Evolutionary conservation across 2,113 vertebrate genomes (phyloP), one percentile per base, ranked within the genome.

Genomic region (Lasiurus cinereus): DNA sequence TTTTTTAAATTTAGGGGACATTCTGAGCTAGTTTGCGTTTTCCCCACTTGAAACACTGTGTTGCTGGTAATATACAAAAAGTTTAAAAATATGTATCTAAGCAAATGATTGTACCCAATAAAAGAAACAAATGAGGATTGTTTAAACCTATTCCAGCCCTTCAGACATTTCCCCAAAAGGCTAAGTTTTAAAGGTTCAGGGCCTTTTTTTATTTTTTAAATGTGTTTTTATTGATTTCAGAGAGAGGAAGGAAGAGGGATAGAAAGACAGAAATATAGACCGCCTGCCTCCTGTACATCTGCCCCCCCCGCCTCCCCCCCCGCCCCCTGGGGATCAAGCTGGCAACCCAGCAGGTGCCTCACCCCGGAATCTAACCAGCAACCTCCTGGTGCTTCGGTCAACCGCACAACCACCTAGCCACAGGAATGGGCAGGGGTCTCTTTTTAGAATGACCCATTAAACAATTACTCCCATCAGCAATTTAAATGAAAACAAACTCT

Each of bases 1-100:
- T 90, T 97, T 97, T 92, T 92, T 82, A 70, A 70, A 92, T 70
- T 94, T 84, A 88, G 78, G 82, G 82, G 54, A 94, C 56, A 93
- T 95, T 95, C 39, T 94, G 85, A 91, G 56, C 73, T 91, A 83
- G 56, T 80, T 67, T 94, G 52, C 93, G 16, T 52, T 90, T 88
- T 43, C 50, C 74, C 90, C 46, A 69, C 59, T 82, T 66, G 67
- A 95, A 94, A 94, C 92, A 78, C 29, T 36, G 83, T 74, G 56
- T 69, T 89, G 39, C 48, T 78, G 83, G 50, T 72, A 94, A 69
- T 67, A 82, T 22, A 78, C 50, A 83, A 79, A 91, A 91, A 78
- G 52, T 94, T 95, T 96, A 82, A 96, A 95, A 94, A 93, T 96
- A 94, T 50, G 3, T 62, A 46, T 82, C 50, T 92, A 92, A 62